A percentile compares a stretch with the other conserved stretches of the same genome.
Conservation (phyloP, 2,888 invertebrate species). For the Crossocerus cetratus region DNA sequence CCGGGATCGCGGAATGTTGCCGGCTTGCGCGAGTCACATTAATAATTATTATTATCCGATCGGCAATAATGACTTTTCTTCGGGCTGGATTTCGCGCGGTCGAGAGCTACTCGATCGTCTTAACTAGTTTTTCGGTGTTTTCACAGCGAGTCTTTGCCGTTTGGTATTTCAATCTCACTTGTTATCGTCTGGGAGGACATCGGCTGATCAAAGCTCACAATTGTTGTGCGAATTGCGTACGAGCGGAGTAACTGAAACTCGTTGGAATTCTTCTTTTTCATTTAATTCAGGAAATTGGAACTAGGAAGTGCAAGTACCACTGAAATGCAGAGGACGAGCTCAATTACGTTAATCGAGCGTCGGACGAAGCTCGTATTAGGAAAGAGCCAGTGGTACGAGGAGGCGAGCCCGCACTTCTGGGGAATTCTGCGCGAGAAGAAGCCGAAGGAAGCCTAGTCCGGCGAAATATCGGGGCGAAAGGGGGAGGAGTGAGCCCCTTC, state of each 20-base stretch:
- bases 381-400: neutral
- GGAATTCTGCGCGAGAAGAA: slow-evolving; percentile 21
- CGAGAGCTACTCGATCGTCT: too few species aligned
- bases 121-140: neutral
- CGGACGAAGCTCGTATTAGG: slow-evolving; percentile 3
- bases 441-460: neutral
- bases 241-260: too few species aligned
- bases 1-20: neutral
- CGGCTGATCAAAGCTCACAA: too few species aligned
- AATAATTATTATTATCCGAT: slow-evolving; percentile 5
- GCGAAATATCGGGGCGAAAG: neutral
- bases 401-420: neutral
- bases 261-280: too few species aligned
- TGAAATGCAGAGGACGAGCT: too few species aligned
- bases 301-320: too few species aligned
- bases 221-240: too few species aligned
- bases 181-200: neutral
- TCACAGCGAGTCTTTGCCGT: neutral
- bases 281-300: too few species aligned
- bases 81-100: neutral
- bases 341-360: neutral
- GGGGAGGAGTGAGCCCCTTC: slow-evolving; percentile 3
- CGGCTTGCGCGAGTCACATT: neutral
- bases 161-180: neutral
- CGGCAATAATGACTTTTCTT: neutral